Percentiles rank a stretch among this genome's conserved stretches.
These are phyloP conservation scores for Glandiceps talaboti DNA, from an alignment of 53 echinoderm and acorn worm species.

Conservation along the genomic window DNA sequence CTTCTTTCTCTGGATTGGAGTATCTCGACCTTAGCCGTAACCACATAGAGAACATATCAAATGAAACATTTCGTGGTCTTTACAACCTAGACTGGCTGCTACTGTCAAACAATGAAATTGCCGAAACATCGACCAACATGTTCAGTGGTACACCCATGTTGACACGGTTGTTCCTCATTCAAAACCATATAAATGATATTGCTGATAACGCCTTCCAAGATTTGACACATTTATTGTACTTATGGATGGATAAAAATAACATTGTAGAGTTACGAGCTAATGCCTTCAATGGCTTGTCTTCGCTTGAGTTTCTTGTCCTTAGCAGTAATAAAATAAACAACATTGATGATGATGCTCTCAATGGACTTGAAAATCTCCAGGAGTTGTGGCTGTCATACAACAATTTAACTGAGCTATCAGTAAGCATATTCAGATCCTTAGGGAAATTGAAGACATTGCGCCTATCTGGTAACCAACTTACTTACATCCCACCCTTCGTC, in stretches of 20 bases:
- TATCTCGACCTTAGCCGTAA: not conserved
- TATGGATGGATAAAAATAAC: conserved; percentile 52
- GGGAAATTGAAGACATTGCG: conserved; percentile 42
- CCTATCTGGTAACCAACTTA: conserved; percentile 45
- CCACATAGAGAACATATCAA: not conserved
- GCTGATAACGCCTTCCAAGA: conserved; percentile 41
- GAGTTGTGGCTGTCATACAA: conserved; percentile 81
- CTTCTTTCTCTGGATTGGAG: not conserved
- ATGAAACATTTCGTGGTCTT: not conserved
- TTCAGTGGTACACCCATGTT: conserved; percentile 45
- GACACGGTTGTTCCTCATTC: conserved; percentile 43
- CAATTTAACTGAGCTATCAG: conserved; percentile 52
- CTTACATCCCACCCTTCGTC: conserved; percentile 20
- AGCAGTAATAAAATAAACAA: conserved; percentile 57
- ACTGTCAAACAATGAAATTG: not conserved
- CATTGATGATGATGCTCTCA: conserved; percentile 34
- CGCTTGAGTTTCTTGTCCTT: conserved; percentile 46
- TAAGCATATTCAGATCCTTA: conserved; percentile 45
- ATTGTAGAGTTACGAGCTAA: conserved; percentile 51
- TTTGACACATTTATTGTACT: conserved; percentile 17
- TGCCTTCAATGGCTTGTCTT: conserved; percentile 42
- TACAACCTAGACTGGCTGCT: not conserved
- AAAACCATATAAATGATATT: conserved; percentile 44
- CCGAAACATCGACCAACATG: conserved; percentile 5
- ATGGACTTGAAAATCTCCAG: conserved; percentile 35